Percentiles rank a stretch among this genome's conserved stretches.
These are phyloP conservation scores for Xestia xanthographa DNA, from an alignment of 2,888 invertebrate genomes.

Conservation along the genomic window DNA sequence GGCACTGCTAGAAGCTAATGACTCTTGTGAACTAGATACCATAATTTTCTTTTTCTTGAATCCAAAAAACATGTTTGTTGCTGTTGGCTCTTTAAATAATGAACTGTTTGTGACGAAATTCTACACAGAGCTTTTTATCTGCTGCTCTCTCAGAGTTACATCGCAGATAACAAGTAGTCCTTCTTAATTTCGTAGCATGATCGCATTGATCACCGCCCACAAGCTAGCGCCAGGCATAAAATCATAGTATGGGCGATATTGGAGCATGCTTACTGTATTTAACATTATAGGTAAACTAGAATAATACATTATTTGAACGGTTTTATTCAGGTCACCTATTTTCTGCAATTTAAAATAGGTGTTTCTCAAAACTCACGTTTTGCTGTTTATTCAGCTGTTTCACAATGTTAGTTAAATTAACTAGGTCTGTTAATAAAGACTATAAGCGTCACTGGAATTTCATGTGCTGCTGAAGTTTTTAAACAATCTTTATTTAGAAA, in stretches of 20 bases:
- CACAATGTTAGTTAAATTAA: slow-evolving; percentile 30
- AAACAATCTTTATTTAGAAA: slow-evolving; percentile 42
- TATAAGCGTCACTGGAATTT: slow-evolving; percentile 59
- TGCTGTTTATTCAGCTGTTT: slow-evolving; percentile 52
- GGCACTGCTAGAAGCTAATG: background rate
- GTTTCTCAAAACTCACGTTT: slow-evolving; percentile 21
- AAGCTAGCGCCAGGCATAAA: background rate
- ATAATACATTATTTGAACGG: background rate
- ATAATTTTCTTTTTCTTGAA: background rate
- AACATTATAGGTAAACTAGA: background rate
- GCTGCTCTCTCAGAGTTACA: too few relatives aligned
- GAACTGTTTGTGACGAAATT: too few relatives aligned
- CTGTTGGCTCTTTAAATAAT: too few relatives aligned
- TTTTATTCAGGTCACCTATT: slow-evolving; percentile 34
- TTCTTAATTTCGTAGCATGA: background rate
- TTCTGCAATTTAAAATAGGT: slow-evolving; percentile 23
- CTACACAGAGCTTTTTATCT: too few relatives aligned
- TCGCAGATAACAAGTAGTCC: background rate
- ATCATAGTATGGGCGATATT: background rate
- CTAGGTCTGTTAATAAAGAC: slow-evolving; percentile 20
- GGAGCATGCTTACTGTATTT: background rate
- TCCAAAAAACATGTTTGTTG: background rate
- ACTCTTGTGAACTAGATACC: background rate
- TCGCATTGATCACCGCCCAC: background rate
- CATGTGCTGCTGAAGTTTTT: slow-evolving; percentile 51